These are phyloP conservation scores for Eospalax fontanierii DNA, from an alignment of 2,797 vertebrate species.

Conservation along the genomic window DNA sequence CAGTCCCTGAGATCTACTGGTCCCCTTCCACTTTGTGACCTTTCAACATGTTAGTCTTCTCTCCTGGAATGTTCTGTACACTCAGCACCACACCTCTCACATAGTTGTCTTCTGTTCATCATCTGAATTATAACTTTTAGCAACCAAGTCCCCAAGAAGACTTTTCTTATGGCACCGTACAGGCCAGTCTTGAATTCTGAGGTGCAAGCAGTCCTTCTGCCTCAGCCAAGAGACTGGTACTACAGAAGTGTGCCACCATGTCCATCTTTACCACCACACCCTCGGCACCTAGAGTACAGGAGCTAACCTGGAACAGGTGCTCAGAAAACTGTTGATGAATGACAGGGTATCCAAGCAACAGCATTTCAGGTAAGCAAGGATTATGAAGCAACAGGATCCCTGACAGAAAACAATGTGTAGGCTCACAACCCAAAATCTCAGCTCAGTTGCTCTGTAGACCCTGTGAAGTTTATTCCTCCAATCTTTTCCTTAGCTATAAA, in stretches of 20 bases:
- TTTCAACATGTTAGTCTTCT: background rate
- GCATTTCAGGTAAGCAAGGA: constrained; percentile 11
- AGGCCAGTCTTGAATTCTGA: background rate
- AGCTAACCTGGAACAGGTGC: background rate
- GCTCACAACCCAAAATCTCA: background rate
- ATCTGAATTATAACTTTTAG: background rate
- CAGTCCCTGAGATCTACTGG: background rate
- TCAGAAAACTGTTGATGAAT: background rate
- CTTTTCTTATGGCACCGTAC: background rate
- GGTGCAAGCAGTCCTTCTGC: background rate
- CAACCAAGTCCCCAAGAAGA: background rate
- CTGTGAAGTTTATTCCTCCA: background rate
- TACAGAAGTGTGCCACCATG: background rate
- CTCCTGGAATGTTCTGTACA: background rate
- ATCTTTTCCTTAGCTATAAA: background rate
- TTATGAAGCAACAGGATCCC: background rate
- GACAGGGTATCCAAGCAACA: background rate
- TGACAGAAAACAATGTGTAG: background rate
- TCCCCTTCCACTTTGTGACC: background rate
- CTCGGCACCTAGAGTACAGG: background rate
- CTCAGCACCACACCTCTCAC: background rate
- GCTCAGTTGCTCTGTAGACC: background rate
- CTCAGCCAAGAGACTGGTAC: background rate
- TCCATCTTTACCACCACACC: background rate
- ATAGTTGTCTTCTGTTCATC: background rate